These are phyloP conservation scores for Gila robusta DNA, from an alignment of 2,797 vertebrate genomes.

Conservation along the genomic window DNA sequence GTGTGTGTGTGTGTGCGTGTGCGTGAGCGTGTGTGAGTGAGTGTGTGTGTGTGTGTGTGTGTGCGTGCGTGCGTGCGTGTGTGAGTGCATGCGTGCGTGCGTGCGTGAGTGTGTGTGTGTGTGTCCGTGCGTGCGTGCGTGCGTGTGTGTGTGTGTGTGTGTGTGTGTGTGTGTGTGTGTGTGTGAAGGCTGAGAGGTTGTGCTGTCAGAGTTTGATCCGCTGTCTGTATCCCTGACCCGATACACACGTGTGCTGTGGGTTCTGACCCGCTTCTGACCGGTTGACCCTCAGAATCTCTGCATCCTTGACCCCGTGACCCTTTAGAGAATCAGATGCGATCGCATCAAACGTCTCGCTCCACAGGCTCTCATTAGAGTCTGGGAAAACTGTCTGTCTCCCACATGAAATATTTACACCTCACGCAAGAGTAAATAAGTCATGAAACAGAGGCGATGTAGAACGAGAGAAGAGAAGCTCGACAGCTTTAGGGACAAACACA, in stretches of 20 bases:
- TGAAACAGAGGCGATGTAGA: conserved; percentile 72
- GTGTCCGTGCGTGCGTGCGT: too few relatives aligned
- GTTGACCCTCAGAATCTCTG: conserved; percentile 51
- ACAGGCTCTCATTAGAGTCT: conserved; percentile 71
- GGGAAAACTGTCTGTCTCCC: conserved; percentile 72
- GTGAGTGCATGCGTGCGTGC: fast-evolving
- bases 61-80: too few relatives aligned
- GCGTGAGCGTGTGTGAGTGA: fast-evolving
- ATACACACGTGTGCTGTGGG: conserved; percentile 3
- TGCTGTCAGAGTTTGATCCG: conserved; percentile 16
- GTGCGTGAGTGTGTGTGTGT: too few relatives aligned
- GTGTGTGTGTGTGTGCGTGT: too few relatives aligned
- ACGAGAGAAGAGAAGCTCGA: conserved; percentile 49
- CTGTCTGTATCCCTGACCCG: conserved; percentile 15
- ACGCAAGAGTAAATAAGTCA: conserved; percentile 78
- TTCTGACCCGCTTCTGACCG: conserved; percentile 46
- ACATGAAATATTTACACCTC: conserved; percentile 77
- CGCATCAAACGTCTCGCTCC: conserved; percentile 50
- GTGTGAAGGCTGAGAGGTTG: background rate
- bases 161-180: conserved; percentile 46
- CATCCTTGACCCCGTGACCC: conserved; percentile 34
- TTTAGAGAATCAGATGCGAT: conserved; percentile 37
- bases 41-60: too few relatives aligned
- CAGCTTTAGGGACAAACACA: too few relatives aligned
- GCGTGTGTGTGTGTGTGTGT: too few relatives aligned